phyloP scores from a whole-genome alignment of 23 tunicate genomes.

The Botrylloides violaceus region DNA sequence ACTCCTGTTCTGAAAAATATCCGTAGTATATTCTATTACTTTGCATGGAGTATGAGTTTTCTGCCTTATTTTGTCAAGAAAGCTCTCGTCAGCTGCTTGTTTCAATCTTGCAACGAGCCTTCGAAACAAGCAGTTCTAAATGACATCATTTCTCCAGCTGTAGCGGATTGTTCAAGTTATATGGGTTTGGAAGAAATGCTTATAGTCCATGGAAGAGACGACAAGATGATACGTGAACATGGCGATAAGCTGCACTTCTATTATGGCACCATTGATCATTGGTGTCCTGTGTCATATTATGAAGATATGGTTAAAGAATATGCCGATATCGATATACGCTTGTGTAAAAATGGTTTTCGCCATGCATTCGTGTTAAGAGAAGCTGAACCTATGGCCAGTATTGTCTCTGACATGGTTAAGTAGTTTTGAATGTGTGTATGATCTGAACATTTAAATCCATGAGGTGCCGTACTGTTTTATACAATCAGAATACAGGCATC shows the following conservation, averaged over 20 bases:
- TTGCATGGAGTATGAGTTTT: constrained; percentile 12
- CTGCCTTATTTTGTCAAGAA: constrained; percentile 32
- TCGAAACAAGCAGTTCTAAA: constrained; percentile 21
- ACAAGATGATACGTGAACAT: constrained; percentile 31
- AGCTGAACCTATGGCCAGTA: constrained; percentile 32
- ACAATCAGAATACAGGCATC: too few species aligned
- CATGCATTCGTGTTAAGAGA: constrained; percentile 75
- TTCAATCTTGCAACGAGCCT: constrained; percentile 22
- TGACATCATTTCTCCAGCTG: constrained; percentile 28
- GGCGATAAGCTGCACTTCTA: constrained; percentile 59
- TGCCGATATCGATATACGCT: constrained; percentile 13
- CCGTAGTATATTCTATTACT: constrained; percentile 32
- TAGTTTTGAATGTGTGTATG: too few species aligned
- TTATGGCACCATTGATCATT: constrained; percentile 62
- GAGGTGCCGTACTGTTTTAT: too few species aligned
- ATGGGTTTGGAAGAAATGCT: constrained; percentile 81
- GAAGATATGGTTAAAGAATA: constrained; percentile 17
- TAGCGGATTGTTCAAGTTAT: constrained; percentile 34
- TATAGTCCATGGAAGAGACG: constrained; percentile 57
- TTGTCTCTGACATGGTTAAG: constrained; percentile 36
- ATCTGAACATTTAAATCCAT: too few species aligned
- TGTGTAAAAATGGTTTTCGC: constrained; percentile 31
- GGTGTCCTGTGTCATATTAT: constrained; percentile 71
- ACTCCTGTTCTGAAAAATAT: constrained; percentile 52
- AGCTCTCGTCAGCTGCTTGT: constrained; percentile 20